A percentile compares a stretch with the other conserved stretches of the same genome.
These are phyloP conservation scores for Lepeophtheirus nordmannii DNA, from an alignment of 2,888 invertebrate species.

Conservation along the genomic window DNA sequence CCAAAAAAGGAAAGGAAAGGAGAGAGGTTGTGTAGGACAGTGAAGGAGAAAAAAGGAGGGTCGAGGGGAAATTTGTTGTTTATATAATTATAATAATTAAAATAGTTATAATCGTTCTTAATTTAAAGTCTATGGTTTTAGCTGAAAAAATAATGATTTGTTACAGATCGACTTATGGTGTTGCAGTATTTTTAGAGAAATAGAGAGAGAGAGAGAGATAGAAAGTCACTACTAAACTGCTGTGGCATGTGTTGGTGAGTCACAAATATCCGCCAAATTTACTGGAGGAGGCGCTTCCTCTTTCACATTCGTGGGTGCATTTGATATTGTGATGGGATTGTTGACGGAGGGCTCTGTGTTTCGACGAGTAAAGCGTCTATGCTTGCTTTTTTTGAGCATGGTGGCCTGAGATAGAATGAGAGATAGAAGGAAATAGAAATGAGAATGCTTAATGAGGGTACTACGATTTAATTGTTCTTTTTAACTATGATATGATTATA, in stretches of 20 bases:
- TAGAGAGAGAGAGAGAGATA: no score
- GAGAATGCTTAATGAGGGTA: background rate
- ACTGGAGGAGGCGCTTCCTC: slow-evolving; percentile 2
- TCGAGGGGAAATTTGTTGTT: no score
- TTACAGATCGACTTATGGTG: no score
- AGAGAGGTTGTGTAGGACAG: no score
- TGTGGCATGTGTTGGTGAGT: slow-evolving; percentile 24
- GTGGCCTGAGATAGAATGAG: slow-evolving; percentile 37
- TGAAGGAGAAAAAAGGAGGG: no score
- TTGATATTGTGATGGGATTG: slow-evolving; percentile 12
- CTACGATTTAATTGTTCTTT: no score
- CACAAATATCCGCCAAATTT: slow-evolving; percentile 24
- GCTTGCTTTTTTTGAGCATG: slow-evolving; percentile 42
- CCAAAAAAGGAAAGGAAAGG: no score
- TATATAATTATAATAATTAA: background rate
- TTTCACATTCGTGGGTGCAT: background rate
- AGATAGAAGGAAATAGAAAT: slow-evolving; percentile 7
- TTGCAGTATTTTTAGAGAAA: no score
- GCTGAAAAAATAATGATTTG: no score
- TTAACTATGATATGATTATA: no score
- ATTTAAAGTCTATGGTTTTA: no score
- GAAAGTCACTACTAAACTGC: slow-evolving; percentile 12
- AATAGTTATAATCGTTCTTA: no score
- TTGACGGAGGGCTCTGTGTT: slow-evolving; percentile 33
- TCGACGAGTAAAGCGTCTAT: slow-evolving; percentile 38